A percentile compares a stretch with the other conserved stretches of the same genome.
Evolutionary conservation across 2,113 vertebrate genomes (phyloP).

Genomic region (Cyphomyrus plagiostoma): DNA sequence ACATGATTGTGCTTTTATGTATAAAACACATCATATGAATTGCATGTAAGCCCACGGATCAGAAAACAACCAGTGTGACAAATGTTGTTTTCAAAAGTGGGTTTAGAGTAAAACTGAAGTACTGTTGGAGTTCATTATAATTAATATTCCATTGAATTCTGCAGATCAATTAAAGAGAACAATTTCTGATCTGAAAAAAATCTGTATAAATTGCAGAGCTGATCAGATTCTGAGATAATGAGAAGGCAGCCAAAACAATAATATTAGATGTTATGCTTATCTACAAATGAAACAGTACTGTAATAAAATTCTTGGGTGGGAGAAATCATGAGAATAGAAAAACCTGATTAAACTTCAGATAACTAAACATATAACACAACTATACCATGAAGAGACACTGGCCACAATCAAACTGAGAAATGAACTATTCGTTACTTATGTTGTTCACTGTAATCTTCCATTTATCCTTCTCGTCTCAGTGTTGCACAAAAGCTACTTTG

Average conservation of each 20-base stretch:
- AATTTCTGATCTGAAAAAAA: neutral
- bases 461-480: neutral
- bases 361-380: neutral
- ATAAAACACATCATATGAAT: neutral
- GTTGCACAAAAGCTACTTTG: neutral
- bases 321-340: neutral
- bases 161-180: neutral
- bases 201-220: neutral
- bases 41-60: neutral
- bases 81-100: neutral
- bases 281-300: neutral
- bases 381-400: neutral
- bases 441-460: neutral
- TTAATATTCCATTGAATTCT: neutral
- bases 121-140: neutral
- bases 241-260: neutral
- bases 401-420: neutral
- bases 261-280: neutral
- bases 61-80: neutral
- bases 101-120: neutral
- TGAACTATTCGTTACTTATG: neutral
- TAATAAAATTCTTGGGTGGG: neutral
- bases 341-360: neutral
- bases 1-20: neutral
- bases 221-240: neutral